Base-by-base conservation (phyloP, 2,888 invertebrate species). In the Tetramorium bicarinatum region DNA sequence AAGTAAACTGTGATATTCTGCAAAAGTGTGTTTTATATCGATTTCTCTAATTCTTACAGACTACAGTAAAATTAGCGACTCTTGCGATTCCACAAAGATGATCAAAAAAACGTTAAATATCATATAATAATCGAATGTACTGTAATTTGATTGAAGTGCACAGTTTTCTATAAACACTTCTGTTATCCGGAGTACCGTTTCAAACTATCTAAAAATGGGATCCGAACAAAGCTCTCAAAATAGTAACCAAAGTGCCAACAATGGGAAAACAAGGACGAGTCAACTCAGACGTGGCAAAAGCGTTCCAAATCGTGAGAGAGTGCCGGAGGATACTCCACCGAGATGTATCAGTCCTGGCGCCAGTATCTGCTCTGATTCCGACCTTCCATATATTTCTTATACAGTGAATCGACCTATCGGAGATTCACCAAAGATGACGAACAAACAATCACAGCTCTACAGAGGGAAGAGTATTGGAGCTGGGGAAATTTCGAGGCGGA, bases 351-450 rank as follows among this genome's bases (percentile, higher is more conserved):
- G 98, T 0, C 98, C 98, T 0, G 98, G 98, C 0, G 97, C 98
- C 0, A 98, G 98, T 91, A 97, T 98, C 13, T 98, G 98, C 93
- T 98, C 98, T 0, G 98, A 98, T 93, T 97, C 98, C 0, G 98
- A 98, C 94, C 95, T 98, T 77, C 98, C 98, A 0, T 98, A 98
- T 94, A 98, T 98, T 91, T 98, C 98, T 0, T 98, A 99, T 90
- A 98, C 98, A 0, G 97, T 97, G 0, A 98, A 98, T 93, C 95
- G 98, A 82, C 98, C 98, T 13, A 98, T 98, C 76, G 98, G 98
- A 92, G 98, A 98, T 95, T 98, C 98, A 0, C 98, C 98, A 0
- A 98, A 98, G 94, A 95, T 97, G 86, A 96, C 97, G 0, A 96
- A 96, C 34, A 97, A 96, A 89, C 96, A 96, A 3, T 91, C 91